A percentile compares a stretch with the other conserved stretches of the same genome.
phyloP scores from a whole-genome alignment of 2,797 vertebrate species.

The Gymnopithys bicolor region DNA sequence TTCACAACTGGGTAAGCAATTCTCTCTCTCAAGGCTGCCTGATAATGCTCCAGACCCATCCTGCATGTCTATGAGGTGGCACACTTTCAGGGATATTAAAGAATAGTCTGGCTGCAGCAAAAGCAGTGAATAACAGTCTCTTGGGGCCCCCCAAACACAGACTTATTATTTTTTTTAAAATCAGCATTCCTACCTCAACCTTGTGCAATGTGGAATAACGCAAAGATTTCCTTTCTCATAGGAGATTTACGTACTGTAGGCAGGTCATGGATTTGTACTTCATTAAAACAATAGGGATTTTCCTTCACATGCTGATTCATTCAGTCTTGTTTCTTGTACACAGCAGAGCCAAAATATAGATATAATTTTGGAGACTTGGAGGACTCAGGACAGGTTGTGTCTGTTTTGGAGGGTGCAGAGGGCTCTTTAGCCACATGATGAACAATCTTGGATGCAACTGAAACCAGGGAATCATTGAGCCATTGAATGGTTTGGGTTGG shows the following conservation, averaged over 20 bases:
- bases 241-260: background rate
- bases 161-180: background rate
- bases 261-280: background rate
- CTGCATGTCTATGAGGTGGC: background rate
- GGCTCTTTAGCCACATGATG: background rate
- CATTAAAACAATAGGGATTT: background rate
- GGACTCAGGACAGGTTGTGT: background rate
- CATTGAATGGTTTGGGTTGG: background rate
- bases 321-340: background rate
- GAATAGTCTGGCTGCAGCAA: background rate
- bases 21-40: background rate
- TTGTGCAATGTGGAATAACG: rapidly evolving
- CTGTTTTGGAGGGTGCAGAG: background rate
- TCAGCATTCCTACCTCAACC: background rate
- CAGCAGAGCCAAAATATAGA: background rate
- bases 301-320: background rate
- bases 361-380: background rate
- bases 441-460: background rate
- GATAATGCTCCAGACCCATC: background rate
- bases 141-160: background rate
- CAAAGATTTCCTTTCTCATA: background rate
- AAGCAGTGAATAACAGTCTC: background rate
- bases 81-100: background rate
- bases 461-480: background rate
- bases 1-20: background rate